Evolutionary conservation across 2,113 vertebrate genomes (phyloP), one percentile per base, ranked within the genome.

Genomic region (Penelope pileata): DNA sequence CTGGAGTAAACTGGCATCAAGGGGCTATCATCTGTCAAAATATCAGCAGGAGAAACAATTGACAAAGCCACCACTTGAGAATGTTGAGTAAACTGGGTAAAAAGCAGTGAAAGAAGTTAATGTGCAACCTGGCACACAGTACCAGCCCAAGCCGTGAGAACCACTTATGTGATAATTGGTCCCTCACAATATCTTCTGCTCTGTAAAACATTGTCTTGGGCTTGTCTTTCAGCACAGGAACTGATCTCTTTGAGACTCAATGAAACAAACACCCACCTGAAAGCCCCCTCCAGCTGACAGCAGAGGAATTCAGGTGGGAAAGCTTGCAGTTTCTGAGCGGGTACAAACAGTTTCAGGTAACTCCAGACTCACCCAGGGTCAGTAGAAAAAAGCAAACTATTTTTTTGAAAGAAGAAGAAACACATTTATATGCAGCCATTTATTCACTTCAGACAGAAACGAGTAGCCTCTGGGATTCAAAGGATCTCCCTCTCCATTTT

Each of bases 221-320:
- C 96, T 98, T 98, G 97, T 98, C 98, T 98, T 98, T 98, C 98
- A 98, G 97, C 97, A 81, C 96, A 97, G 98, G 98, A 98, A 98
- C 97, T 66, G 97, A 98, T 97, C 98, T 94, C 96, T 98, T 98
- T 98, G 94, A 97, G 96, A 97, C 54, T 38, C 96, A 90, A 90
- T 98, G 98, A 98, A 98, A 98, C 97, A 95, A 95, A 98, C 96
- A 98, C 97, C 96, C 97, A 94, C 68, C 85, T 87, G 87, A 95
- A 94, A 96, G 83, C 88, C 90, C 90, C 82, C 53, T 93, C 92
- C 91, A 95, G 80, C 95, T 94, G 87, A 95, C 89, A 96, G 94
- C 80, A 79, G 92, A 97, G 96, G 97, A 90, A 97, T 97, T 95
- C 96, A 94, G 97, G 96, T 98, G 98, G 97, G 97, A 98, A 97